A percentile compares a stretch with the other conserved stretches of the same genome.
Conservation (phyloP, 2,888 invertebrate species). For the Chymomyza procnemis region DNA sequence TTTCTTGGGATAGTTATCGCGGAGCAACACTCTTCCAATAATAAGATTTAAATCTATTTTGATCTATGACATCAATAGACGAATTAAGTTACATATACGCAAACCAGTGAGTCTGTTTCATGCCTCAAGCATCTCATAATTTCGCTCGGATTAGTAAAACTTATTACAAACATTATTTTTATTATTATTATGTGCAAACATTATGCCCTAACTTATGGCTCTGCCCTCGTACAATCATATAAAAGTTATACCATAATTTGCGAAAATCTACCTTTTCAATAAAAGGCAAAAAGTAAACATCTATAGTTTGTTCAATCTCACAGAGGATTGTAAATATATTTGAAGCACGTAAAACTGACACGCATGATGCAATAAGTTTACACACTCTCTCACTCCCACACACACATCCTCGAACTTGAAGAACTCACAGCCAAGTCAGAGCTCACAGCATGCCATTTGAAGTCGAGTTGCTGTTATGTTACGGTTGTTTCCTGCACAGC, state of each 20-base stretch:
- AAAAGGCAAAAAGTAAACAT: conserved; percentile 2
- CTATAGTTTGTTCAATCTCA: conserved; percentile 14
- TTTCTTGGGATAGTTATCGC: no score
- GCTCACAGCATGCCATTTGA: not conserved
- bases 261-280: not conserved
- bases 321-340: conserved; percentile 35
- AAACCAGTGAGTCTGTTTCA: no score
- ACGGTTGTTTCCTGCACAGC: not conserved
- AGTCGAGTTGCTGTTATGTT: not conserved
- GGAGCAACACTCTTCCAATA: no score
- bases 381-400: conserved; percentile 28
- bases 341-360: conserved; percentile 50
- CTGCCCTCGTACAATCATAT: not conserved
- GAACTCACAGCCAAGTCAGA: conserved; percentile 45
- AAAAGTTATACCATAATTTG: not conserved
- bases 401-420: conserved; percentile 1
- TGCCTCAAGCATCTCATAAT: no score
- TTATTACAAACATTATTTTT: no score
- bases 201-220: not conserved
- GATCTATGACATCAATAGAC: no score
- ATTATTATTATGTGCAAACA: not conserved
- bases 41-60: no score
- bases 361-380: conserved; percentile 31
- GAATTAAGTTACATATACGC: no score
- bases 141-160: no score